phyloP scores from a whole-genome alignment of 1,140 invertebrate genomes.

The Drosophila dunni region DNA sequence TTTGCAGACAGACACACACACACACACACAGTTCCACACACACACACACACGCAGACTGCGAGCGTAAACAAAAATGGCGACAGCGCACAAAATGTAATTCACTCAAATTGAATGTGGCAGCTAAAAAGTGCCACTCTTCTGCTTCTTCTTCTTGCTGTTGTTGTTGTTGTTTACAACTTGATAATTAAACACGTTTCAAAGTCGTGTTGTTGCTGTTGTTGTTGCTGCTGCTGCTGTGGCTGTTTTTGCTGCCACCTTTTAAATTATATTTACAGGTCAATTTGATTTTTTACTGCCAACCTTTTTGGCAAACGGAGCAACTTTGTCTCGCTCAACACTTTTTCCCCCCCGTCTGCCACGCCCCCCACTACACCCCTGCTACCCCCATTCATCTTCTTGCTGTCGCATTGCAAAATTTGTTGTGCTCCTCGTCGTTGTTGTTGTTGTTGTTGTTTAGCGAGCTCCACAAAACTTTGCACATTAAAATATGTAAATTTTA shows the following conservation, averaged over 20 bases:
- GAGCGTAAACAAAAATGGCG: conserved; percentile 37
- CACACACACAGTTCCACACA: conserved; percentile 20
- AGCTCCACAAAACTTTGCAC: conserved; percentile 73
- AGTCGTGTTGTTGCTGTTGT: conserved; percentile 28
- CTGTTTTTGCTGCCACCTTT: conserved; percentile 62
- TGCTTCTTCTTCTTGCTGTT: conserved; percentile 24
- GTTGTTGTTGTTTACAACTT: conserved; percentile 79
- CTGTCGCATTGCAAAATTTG: conserved; percentile 22
- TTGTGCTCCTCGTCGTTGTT: conserved; percentile 23
- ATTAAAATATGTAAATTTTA: conserved; percentile 84
- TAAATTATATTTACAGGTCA: conserved; percentile 83
- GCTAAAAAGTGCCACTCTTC: background rate
- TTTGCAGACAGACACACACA: conserved; percentile 5
- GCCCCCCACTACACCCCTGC: background rate
- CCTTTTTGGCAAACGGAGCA: conserved; percentile 46
- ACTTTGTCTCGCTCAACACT: conserved; percentile 25
- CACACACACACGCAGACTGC: conserved; percentile 9
- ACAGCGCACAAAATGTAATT: conserved; percentile 42
- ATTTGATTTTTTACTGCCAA: conserved; percentile 77
- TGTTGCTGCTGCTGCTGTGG: conserved; percentile 9
- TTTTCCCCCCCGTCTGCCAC: background rate
- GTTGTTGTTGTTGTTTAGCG: conserved; percentile 41
- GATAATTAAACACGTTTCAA: conserved; percentile 80
- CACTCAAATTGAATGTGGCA: conserved; percentile 44
- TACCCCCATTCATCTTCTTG: background rate